Evolutionary conservation across 2,888 invertebrate species (phyloP), one percentile per base, ranked within the genome.

Genomic region (Machimus rusticus): DNA sequence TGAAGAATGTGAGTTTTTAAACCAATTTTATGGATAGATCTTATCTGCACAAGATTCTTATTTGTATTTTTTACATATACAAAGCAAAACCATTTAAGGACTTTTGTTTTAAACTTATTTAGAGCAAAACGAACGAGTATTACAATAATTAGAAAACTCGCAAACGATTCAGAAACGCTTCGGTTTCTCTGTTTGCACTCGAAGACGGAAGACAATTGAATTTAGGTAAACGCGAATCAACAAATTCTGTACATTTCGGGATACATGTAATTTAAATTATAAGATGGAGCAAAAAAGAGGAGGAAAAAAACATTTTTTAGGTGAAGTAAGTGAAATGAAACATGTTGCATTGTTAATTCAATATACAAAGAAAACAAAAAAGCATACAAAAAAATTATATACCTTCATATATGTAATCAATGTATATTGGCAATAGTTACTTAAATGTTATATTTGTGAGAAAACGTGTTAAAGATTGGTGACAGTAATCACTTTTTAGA

Each of bases 391-490:
- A 39, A 79, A 79, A 39, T 28, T 46, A 85, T 74, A 85, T 74
- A 85, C 34, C 28, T 74, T 85, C 74, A 74, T 76, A 76, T 76
- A 76, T 74, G 74, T 85, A 88, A 88, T 86, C 87, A 86, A 88
- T 88, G 88, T 88, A 88, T 87, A 89, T 89, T 89, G 89, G 88
- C 89, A 89, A 89, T 89, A 88, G 88, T 88, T 89, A 89, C 89
- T 89, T 89, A 89, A 89, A 87, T 89, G 89, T 88, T 88, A 88
- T 88, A 88, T 89, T 89, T 46, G 85, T 85, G 85, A 74, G 74
- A 43, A 46, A 85, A 85, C 57, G 37, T 82, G 82, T 82, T 82
- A 82, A 82, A 82, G 66, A 82, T 82, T 82, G 82, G 82, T 82
- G 57, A 82, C 82, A 82, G 57, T 66, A 57, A 82, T 66, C 34